Conservation (phyloP, 1,140 invertebrate species). For the Aethina tumida region DNA sequence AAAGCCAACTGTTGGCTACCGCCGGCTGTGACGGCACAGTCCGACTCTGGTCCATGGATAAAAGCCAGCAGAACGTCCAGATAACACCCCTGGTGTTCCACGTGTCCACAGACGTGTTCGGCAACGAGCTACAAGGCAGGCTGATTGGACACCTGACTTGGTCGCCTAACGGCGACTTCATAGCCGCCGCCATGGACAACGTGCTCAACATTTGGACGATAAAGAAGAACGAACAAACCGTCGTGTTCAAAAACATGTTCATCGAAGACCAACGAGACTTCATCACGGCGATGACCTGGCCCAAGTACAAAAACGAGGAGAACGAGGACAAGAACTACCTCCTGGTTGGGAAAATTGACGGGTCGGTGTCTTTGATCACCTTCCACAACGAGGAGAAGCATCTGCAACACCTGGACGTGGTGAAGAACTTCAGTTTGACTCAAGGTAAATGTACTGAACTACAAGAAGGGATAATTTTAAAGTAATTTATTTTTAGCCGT, state of each 20-base stretch:
- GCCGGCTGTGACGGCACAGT: slow-evolving; percentile 58
- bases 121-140: slow-evolving; percentile 43
- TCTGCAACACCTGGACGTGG: slow-evolving; percentile 33
- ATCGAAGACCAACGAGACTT: slow-evolving; percentile 38
- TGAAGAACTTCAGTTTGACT: slow-evolving; percentile 37
- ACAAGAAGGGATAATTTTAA: background rate
- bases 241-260: slow-evolving; percentile 27
- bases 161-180: slow-evolving; percentile 43
- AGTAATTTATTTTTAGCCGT: slow-evolving; percentile 38
- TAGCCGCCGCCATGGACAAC: slow-evolving; percentile 48
- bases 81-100: slow-evolving; percentile 52
- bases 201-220: slow-evolving; percentile 48
- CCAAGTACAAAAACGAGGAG: slow-evolving; percentile 30
- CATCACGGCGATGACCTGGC: slow-evolving; percentile 44
- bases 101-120: slow-evolving; percentile 40
- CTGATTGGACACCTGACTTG: slow-evolving; percentile 43
- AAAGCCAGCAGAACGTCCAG: slow-evolving; percentile 34
- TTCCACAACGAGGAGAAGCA: slow-evolving; percentile 23
- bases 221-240: slow-evolving; percentile 11
- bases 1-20: slow-evolving; percentile 41
- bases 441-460: slow-evolving; percentile 32
- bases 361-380: slow-evolving; percentile 34
- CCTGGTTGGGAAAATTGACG: slow-evolving; percentile 46
- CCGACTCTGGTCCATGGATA: slow-evolving; percentile 45
- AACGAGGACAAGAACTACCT: slow-evolving; percentile 37